Evolutionary conservation across 2,113 vertebrate genomes (phyloP), one percentile per base, ranked within the genome.

Genomic region (Mastomys coucha): DNA sequence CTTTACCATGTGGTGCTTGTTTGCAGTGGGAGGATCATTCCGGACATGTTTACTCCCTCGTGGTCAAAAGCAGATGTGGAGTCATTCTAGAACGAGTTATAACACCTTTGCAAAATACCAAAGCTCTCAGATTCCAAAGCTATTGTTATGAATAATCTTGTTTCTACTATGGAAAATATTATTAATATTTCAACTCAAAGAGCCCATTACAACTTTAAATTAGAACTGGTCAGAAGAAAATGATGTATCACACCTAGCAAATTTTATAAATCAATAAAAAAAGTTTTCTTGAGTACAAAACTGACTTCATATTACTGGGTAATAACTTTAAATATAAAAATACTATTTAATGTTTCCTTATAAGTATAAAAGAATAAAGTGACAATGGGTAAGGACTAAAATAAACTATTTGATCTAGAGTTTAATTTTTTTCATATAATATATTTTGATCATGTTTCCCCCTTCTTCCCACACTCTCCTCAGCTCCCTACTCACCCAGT

Each of bases 271-370:
- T 93, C 33, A 94, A 31, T 51, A 85, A 93, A 93, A 91, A 90
- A 91, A 84, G 28, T 77, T 77, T 96, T 94, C 45, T 94, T 4
- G 22, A 95, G n/a, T 85, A 51, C 16, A 80, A 80, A 92, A 93
- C 36, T 72, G 60, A 1, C 70, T 24, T 89, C 24, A 42, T 70
- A 88, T 88, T 69, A 80, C 75, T 51, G 16, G 20, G 39, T 90
- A 89, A 72, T 96, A 87, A 82, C 58, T 82, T 77, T 84, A 91
- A 97, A 78, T 92, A 87, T 82, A 90, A 92, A 94, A 65, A 65
- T 85, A 60, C 33, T 93, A 49, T 2, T 89, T 87, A 91, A n/a
- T 13, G 84, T 78, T 94, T 88, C 92, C 12, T 75, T 88, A 76
- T 26, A 84, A 75, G 70, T 73, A 42, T 63, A 49, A 91, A 94